Conservation (phyloP, 2,797 vertebrate genomes). For the Chaetophractus vellerosus region DNA sequence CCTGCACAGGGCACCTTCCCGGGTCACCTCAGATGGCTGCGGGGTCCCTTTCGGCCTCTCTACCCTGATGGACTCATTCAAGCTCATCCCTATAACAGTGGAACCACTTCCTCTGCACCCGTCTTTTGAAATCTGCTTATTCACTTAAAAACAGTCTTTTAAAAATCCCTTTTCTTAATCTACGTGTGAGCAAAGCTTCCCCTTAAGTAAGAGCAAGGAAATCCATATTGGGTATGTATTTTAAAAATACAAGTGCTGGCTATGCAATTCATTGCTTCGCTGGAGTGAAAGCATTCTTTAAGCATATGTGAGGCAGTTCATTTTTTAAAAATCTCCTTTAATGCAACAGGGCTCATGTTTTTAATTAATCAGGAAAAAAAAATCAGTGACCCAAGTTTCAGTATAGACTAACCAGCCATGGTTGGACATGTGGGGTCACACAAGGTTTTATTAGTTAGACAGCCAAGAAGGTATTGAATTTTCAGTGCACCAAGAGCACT, state of each 20-base stretch:
- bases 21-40: fast-evolving
- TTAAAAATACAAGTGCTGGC: not conserved
- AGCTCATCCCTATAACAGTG: not conserved
- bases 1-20: not conserved
- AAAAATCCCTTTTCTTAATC: not conserved
- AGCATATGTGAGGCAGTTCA: not conserved
- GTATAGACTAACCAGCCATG: not conserved
- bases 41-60: not conserved
- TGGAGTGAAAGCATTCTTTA: not conserved
- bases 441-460: not conserved
- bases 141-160: not conserved
- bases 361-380: not conserved
- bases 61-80: not conserved
- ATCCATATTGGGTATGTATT: slow-evolving; percentile 12
- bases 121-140: not conserved
- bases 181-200: not conserved
- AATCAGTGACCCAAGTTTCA: not conserved
- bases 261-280: not conserved
- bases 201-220: slow-evolving; percentile 11
- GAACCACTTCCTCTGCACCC: not conserved
- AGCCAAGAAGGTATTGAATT: not conserved
- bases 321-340: not conserved
- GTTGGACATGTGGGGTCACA: not conserved
- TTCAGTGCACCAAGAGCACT: not conserved
- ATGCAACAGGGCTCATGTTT: not conserved